Percentiles rank a stretch among this genome's conserved stretches.
phyloP scores from a whole-genome alignment of 2,797 vertebrate genomes.

The Pogoniulus pusillus region DNA sequence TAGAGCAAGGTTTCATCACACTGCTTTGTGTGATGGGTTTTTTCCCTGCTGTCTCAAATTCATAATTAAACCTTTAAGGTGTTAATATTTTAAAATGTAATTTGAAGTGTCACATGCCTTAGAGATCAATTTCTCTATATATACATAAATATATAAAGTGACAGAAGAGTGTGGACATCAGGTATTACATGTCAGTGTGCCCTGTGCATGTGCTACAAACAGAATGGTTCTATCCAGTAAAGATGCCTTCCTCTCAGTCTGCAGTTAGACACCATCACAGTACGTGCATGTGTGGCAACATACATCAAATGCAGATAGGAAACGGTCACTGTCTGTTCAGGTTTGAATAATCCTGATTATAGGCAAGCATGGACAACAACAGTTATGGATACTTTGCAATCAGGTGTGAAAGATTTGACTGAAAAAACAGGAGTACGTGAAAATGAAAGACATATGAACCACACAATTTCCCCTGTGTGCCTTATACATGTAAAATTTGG shows the following conservation, averaged over 20 bases:
- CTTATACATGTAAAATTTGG: neutral
- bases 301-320: neutral
- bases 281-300: neutral
- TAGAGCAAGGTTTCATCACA: neutral
- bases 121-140: neutral
- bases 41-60: neutral
- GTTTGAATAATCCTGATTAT: neutral
- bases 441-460: neutral
- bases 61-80: neutral
- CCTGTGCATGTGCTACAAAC: neutral
- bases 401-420: neutral
- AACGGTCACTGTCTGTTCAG: neutral
- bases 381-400: neutral
- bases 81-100: neutral
- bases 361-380: neutral
- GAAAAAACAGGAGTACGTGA: neutral
- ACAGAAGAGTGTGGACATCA: conserved; percentile 54
- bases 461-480: neutral
- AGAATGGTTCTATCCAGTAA: conserved; percentile 26
- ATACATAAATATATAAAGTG: neutral
- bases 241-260: neutral
- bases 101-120: neutral
- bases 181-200: neutral
- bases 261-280: neutral
- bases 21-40: neutral